Conservation (phyloP, 1,140 invertebrate genomes). For the Sinella curviseta region DNA sequence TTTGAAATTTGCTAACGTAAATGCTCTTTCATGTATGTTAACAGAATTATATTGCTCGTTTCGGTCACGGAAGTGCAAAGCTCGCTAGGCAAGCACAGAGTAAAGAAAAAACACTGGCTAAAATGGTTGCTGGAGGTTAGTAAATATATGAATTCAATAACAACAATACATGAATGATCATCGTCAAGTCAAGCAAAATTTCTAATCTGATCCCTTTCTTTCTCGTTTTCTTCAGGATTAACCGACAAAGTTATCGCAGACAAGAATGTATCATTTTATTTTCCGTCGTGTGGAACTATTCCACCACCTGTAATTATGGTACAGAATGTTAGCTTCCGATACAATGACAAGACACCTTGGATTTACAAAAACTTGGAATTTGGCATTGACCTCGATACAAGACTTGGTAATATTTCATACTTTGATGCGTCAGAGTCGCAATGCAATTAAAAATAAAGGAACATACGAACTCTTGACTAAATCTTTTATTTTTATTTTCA, state of each 20-base stretch:
- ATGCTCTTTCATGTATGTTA: neutral
- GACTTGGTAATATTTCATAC: conserved; percentile 64
- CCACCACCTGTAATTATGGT: conserved; percentile 99
- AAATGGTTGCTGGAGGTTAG: conserved; percentile 93
- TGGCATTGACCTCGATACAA: conserved; percentile 96
- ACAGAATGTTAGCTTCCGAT: conserved; percentile 94
- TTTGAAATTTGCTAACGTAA: too few relatives aligned
- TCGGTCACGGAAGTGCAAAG: conserved; percentile 98
- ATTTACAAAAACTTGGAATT: conserved; percentile 99
- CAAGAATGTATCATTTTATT: conserved; percentile 90
- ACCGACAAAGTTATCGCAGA: conserved; percentile 91
- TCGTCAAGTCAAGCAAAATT: too few relatives aligned
- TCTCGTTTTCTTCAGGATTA: neutral
- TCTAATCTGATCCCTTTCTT: neutral
- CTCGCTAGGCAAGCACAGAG: conserved; percentile 97
- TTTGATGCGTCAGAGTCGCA: neutral
- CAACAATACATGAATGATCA: too few relatives aligned
- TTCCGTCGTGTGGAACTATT: conserved; percentile 92
- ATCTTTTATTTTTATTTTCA: too few relatives aligned
- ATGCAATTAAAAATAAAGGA: neutral
- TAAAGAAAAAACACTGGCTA: conserved; percentile 98
- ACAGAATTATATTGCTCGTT: conserved; percentile 96
- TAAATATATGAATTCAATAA: neutral
- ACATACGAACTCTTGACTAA: too few relatives aligned
- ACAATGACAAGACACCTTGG: conserved; percentile 79